Base-by-base conservation (phyloP, 2,797 vertebrate species). In the Erpetoichthys calabaricus region DNA sequence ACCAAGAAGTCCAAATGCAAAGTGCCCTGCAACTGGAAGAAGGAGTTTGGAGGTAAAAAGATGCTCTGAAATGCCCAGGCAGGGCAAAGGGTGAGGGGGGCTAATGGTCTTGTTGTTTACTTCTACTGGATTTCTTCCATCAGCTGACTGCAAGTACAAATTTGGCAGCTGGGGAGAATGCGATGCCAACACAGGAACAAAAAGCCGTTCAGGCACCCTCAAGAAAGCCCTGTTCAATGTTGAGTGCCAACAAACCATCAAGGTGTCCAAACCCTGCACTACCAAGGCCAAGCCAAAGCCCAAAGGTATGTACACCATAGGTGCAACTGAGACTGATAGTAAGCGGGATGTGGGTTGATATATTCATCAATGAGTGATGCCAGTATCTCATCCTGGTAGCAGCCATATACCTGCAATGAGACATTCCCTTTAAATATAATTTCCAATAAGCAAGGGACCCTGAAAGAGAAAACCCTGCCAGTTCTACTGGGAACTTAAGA, bases 21-120 rank as follows among this genome's bases (percentile, higher is more conserved):
- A 76, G 86, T 97, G 62, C 93, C 93, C 49, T 97, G 94, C 82
- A 98, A 97, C 86, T 98, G 94, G 94, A 98, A 95, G 80, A 98
- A 92, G 73, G 86, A 90, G 66, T 93, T 98, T 62, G 91, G 91
- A 79, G 88, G 94, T 97, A 72, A 79, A 86, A 47, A 0, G 42
- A 2, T 49, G 4, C 42, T 53, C 42, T 53, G 51, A 41, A 53
- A 3, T 42, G 53, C 42, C 25, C 25, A 49, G 4, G 43, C 5
- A 57, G 56, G 8, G 7, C 4, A 8, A 47, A 43, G 62, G 55
- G 44, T 5, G 5, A 10, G 7, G 7, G 49, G 47, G 5, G n/a
- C 7, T 49, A 49, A 7, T 49, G 47, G n/a, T 7, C 47, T 49
- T 3, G 47, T 49, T 7, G 47, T 6, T 56, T 45, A 52, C 44